These are phyloP conservation scores for Neoascia interrupta DNA, from an alignment of 2,888 invertebrate species.

Conservation along the genomic window DNA sequence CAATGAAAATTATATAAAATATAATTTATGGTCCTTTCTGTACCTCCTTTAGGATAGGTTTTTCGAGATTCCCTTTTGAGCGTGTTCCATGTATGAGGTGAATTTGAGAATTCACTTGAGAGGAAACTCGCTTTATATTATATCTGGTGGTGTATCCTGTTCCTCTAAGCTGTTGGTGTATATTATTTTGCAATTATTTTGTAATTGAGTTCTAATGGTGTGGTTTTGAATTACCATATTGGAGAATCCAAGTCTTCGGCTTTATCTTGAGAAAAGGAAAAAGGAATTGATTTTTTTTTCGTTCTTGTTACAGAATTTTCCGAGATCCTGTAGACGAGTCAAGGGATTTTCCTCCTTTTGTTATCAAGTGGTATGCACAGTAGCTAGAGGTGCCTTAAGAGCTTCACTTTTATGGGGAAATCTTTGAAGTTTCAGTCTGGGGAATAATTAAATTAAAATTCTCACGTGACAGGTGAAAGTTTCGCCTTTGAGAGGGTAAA, in stretches of 20 bases:
- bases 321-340: constrained; percentile 8
- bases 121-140: constrained; percentile 2
- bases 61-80: background rate
- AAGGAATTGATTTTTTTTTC: constrained; percentile 39
- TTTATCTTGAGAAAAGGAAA: background rate
- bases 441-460: constrained; percentile 70
- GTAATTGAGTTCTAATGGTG: constrained; percentile 64
- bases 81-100: background rate
- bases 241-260: constrained; percentile 6
- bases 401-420: constrained; percentile 4
- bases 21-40: constrained; percentile 66
- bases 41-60: constrained; percentile 44
- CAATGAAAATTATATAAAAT: constrained; percentile 73
- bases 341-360: constrained; percentile 39
- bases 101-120: constrained; percentile 60
- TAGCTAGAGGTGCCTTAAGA: background rate
- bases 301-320: background rate
- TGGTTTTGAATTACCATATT: constrained; percentile 46
- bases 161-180: constrained; percentile 15
- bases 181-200: constrained; percentile 68
- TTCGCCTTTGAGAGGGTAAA: constrained; percentile 54
- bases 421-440: constrained; percentile 59
- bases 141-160: constrained; percentile 13
- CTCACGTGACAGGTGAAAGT: constrained; percentile 68
- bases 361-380: constrained; percentile 11